phyloP scores from a whole-genome alignment of 2,797 vertebrate species.

The Columba guinea region DNA sequence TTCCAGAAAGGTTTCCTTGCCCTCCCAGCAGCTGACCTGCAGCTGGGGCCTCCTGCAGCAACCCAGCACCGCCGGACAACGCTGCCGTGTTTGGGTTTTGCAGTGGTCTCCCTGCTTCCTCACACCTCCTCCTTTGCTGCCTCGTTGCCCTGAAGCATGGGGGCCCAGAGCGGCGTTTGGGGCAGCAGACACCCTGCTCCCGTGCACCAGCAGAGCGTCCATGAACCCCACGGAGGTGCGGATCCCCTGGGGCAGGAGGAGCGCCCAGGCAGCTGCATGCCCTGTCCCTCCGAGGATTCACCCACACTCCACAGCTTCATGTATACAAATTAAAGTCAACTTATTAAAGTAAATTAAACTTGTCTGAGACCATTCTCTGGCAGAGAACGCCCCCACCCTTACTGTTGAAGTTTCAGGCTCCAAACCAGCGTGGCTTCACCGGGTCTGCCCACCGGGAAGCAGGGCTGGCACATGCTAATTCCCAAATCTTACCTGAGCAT shows the following conservation, averaged over 20 bases:
- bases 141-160: rapidly evolving
- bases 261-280: background rate
- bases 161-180: background rate
- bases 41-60: background rate
- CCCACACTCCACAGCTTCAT: background rate
- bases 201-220: background rate
- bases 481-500: background rate
- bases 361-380: background rate
- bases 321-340: constrained; percentile 38
- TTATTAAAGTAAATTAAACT: background rate
- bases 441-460: background rate
- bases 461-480: background rate
- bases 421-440: background rate
- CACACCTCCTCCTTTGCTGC: background rate
- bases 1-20: background rate
- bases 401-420: background rate
- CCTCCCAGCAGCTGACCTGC: background rate
- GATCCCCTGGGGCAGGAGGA: background rate
- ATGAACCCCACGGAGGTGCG: background rate
- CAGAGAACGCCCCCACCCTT: background rate
- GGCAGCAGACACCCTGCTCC: background rate
- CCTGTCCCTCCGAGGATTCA: background rate
- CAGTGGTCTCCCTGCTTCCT: background rate
- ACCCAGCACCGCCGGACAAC: background rate
- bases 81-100: rapidly evolving